Percentiles rank a stretch among this genome's conserved stretches.
Conservation (phyloP, 2,113 vertebrate genomes). For the Ancistrus triradiatus region DNA sequence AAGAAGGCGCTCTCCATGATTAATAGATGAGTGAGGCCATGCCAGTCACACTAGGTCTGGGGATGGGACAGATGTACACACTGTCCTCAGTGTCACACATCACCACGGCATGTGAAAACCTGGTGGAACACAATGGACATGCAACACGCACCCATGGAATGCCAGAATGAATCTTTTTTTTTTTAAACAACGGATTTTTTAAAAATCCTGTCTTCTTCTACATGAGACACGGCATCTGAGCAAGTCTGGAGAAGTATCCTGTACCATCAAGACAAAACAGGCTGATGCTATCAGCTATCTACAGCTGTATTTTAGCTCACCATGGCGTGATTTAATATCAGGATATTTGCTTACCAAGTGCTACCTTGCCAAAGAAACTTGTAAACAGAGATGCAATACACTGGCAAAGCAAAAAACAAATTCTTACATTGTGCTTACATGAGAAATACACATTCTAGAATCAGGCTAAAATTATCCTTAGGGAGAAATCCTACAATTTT, state of each 20-base stretch:
- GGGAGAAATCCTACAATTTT: not conserved
- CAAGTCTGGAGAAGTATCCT: not conserved
- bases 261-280: slow-evolving; percentile 1
- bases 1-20: slow-evolving; percentile 96
- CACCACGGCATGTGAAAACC: slow-evolving; percentile 38
- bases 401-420: not conserved
- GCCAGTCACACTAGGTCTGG: slow-evolving; percentile 80
- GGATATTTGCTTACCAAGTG: slow-evolving; percentile 16
- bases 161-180: not conserved
- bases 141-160: not conserved
- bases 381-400: slow-evolving; percentile 11
- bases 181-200: no score
- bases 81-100: slow-evolving; percentile 43
- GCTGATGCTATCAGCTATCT: slow-evolving; percentile 14
- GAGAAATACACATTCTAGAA: not conserved
- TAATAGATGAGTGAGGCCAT: slow-evolving; percentile 97
- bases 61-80: slow-evolving; percentile 68
- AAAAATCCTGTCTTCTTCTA: not conserved
- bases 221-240: not conserved
- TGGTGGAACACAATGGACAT: not conserved
- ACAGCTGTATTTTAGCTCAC: slow-evolving; percentile 17
- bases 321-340: slow-evolving; percentile 15
- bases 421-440: slow-evolving; percentile 6
- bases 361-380: slow-evolving; percentile 12
- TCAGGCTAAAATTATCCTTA: not conserved